A percentile compares a stretch with the other conserved stretches of the same genome.
Conservation (phyloP, 2,797 vertebrate species). For the Chlorospingus flavigularis region DNA sequence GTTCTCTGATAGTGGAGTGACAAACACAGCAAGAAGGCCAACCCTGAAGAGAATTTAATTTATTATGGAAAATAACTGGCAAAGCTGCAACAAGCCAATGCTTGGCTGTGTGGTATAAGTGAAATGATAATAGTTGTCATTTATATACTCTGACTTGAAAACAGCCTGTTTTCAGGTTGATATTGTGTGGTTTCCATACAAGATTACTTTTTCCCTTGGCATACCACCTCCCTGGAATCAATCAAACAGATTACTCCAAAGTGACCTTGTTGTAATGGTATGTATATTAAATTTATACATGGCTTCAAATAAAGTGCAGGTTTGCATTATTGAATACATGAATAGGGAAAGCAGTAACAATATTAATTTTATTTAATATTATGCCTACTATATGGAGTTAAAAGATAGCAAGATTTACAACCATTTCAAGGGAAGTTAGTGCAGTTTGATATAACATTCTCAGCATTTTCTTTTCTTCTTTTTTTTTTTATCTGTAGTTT, state of each 20-base stretch:
- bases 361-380: constrained; percentile 18
- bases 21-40: background rate
- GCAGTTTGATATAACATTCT: background rate
- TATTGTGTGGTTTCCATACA: background rate
- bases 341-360: background rate
- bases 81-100: background rate
- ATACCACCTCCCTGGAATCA: background rate
- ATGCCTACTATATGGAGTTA: background rate
- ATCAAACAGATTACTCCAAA: constrained; percentile 31
- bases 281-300: constrained; percentile 18
- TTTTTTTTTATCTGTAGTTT: background rate
- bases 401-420: constrained; percentile 9
- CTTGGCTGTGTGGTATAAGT: background rate
- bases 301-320: background rate
- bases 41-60: background rate
- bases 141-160: background rate
- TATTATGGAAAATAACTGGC: background rate
- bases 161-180: background rate
- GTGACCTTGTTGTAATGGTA: constrained; percentile 18
- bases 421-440: background rate
- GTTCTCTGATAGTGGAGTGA: background rate
- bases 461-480: background rate
- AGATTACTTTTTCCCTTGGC: background rate
- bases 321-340: background rate
- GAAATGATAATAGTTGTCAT: background rate